Conservation (phyloP, 2,888 invertebrate species). For the Zaprionus lineosus region DNA sequence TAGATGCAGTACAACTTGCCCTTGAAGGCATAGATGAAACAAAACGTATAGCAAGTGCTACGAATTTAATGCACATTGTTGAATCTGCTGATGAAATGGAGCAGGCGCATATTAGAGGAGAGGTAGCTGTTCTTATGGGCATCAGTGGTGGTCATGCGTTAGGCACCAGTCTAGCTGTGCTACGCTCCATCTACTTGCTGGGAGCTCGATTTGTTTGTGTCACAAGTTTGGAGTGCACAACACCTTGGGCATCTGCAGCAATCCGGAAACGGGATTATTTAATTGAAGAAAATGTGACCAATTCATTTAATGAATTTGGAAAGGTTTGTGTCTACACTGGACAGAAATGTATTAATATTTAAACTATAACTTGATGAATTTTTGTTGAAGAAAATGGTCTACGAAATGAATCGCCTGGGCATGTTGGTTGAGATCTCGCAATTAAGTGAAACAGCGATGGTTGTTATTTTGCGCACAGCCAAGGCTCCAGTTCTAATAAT, state of each 20-base stretch:
- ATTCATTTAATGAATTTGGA: conserved; percentile 83
- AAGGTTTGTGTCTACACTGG: conserved; percentile 75
- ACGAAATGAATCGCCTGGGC: conserved; percentile 88
- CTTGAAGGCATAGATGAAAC: conserved; percentile 88
- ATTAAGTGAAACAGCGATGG: conserved; percentile 86
- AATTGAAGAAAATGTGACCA: conserved; percentile 81
- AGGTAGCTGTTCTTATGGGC: conserved; percentile 86
- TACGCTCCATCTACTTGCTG: conserved; percentile 86
- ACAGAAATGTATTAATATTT: too few species aligned
- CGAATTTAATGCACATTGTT: conserved; percentile 84
- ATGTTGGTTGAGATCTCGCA: conserved; percentile 88
- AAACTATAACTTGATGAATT: too few species aligned
- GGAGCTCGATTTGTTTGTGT: conserved; percentile 87
- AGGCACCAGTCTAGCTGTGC: conserved; percentile 86
- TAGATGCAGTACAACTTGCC: conserved; percentile 87
- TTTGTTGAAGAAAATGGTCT: conserved; percentile 84
- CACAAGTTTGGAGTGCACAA: conserved; percentile 86
- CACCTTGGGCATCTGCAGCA: conserved; percentile 85
- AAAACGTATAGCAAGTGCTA: conserved; percentile 84
- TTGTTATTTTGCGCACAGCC: conserved; percentile 85
- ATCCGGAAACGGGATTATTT: conserved; percentile 79
- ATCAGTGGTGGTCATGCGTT: conserved; percentile 88
- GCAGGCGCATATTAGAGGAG: conserved; percentile 85
- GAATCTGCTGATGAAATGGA: conserved; percentile 85
- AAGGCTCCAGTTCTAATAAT: conserved; percentile 87